Percentiles rank a stretch among this genome's conserved stretches.
These are phyloP conservation scores for Blennius ocellaris DNA, from an alignment of 2,113 vertebrate genomes.

Conservation along the genomic window DNA sequence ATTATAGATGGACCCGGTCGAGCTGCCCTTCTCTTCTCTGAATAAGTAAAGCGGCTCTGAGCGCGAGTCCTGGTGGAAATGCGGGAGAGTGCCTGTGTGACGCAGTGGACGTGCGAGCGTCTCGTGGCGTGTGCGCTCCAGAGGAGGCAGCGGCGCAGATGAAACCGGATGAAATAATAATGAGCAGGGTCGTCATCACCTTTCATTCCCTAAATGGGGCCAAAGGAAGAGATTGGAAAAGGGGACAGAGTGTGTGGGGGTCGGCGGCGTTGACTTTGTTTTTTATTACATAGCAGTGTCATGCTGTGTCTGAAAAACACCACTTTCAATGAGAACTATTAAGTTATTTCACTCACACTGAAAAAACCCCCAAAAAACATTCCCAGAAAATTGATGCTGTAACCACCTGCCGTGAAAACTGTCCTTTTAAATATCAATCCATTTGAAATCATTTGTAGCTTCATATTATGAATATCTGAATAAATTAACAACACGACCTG, in stretches of 20 bases:
- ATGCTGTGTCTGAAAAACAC: neutral
- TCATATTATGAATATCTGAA: too few species aligned
- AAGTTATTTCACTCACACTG: neutral
- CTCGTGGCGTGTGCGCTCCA: constrained; percentile 1
- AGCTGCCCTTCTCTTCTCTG: constrained; percentile 59
- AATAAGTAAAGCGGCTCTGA: constrained; percentile 75
- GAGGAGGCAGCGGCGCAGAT: constrained; percentile 50
- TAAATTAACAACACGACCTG: too few species aligned
- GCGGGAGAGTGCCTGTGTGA: constrained; percentile 5
- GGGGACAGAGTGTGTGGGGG: too few species aligned
- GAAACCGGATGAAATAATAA: constrained; percentile 73
- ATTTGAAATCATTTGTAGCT: too few species aligned
- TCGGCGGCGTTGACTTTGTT: constrained; percentile 8
- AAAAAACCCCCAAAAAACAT: too few species aligned
- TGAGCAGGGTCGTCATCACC: constrained; percentile 45
- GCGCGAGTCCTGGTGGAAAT: constrained; percentile 46
- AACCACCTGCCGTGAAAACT: too few species aligned
- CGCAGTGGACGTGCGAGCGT: constrained; percentile 9
- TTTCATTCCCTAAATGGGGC: constrained; percentile 37
- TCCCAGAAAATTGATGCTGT: too few species aligned
- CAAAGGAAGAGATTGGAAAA: constrained; percentile 6
- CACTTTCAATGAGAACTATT: too few species aligned
- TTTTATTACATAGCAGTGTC: neutral
- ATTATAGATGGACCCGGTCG: constrained; percentile 71
- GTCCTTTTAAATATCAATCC: too few species aligned